phyloP scores from a whole-genome alignment of 2,888 invertebrate genomes.

The Drosophila aldrichi region DNA sequence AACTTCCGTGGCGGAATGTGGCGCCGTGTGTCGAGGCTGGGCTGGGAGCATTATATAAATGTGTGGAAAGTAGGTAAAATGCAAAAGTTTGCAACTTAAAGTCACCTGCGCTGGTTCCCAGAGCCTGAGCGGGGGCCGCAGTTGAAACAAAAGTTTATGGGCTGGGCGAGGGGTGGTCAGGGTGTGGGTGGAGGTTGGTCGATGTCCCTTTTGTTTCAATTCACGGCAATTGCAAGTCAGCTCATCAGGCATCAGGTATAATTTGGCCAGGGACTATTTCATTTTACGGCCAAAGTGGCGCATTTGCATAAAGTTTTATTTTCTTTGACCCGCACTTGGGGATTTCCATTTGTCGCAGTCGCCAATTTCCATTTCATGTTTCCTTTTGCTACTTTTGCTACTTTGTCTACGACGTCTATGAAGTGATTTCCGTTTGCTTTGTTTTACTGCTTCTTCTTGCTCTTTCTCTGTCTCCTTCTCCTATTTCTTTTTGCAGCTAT shows the following conservation, averaged over 20 bases:
- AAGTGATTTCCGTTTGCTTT: constrained; percentile 45
- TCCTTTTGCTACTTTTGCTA: constrained; percentile 57
- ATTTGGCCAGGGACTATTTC: constrained; percentile 80
- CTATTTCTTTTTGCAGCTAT: constrained; percentile 51
- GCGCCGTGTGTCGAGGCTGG: neutral
- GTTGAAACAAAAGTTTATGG: constrained; percentile 26
- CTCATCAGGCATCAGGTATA: constrained; percentile 80
- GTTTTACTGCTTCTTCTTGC: constrained; percentile 47
- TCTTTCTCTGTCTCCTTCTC: constrained; percentile 5
- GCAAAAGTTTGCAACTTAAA: constrained; percentile 71
- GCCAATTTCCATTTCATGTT: constrained; percentile 63
- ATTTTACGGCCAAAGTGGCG: constrained; percentile 80
- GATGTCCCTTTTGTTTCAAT: constrained; percentile 74
- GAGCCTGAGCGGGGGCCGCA: constrained; percentile 16
- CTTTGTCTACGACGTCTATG: constrained; percentile 61
- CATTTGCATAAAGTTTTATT: constrained; percentile 81
- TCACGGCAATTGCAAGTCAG: constrained; percentile 74
- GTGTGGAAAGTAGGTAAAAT: constrained; percentile 62
- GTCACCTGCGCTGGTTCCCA: constrained; percentile 78
- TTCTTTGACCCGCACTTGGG: constrained; percentile 81
- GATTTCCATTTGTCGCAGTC: constrained; percentile 56
- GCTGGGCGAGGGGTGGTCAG: neutral
- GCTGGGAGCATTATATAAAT: constrained; percentile 16
- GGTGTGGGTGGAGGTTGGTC: neutral
- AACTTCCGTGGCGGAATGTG: constrained; percentile 59